Evolutionary conservation across 2,888 invertebrate genomes (phyloP).

Genomic region (Lagria hirta): DNA sequence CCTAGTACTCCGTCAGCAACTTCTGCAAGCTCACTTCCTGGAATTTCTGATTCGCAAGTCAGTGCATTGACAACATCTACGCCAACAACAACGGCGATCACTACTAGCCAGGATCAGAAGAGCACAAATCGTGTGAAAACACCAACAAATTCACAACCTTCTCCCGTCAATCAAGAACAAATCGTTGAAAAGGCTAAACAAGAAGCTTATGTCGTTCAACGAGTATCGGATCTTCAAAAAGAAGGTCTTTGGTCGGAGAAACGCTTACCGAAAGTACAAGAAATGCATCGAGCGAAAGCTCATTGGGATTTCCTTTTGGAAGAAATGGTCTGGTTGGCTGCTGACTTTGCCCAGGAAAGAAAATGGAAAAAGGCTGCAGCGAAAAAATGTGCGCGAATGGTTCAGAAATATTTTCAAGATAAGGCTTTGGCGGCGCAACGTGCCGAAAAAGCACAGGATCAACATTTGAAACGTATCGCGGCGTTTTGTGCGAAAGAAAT

Average conservation of each 20-base stretch:
- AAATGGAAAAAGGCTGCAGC: slow-evolving; percentile 98
- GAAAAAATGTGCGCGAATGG: slow-evolving; percentile 88
- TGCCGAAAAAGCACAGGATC: slow-evolving; percentile 89
- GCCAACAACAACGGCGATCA: slow-evolving; percentile 27
- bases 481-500: slow-evolving; percentile 91
- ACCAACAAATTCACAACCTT: slow-evolving; percentile 22
- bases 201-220: slow-evolving; percentile 92
- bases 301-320: slow-evolving; percentile 99
- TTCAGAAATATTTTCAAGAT: slow-evolving; percentile 89
- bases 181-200: slow-evolving; percentile 85
- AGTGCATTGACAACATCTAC: slow-evolving; percentile 25
- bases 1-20: slow-evolving; percentile 49
- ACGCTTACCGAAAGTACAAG: slow-evolving; percentile 87
- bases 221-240: slow-evolving; percentile 88
- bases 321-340: slow-evolving; percentile 98
- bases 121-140: slow-evolving; percentile 21
- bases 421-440: slow-evolving; percentile 85
- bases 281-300: slow-evolving; percentile 85
- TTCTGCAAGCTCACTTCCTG: slow-evolving; percentile 49
- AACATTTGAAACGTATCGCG: slow-evolving; percentile 82
- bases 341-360: slow-evolving; percentile 96
- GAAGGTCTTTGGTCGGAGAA: slow-evolving; percentile 95
- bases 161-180: slow-evolving; percentile 64
- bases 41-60: slow-evolving; percentile 41
- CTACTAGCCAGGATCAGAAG: slow-evolving; percentile 11